phyloP scores from a whole-genome alignment of 2,888 invertebrate genomes.

The Eurytoma californica region DNA sequence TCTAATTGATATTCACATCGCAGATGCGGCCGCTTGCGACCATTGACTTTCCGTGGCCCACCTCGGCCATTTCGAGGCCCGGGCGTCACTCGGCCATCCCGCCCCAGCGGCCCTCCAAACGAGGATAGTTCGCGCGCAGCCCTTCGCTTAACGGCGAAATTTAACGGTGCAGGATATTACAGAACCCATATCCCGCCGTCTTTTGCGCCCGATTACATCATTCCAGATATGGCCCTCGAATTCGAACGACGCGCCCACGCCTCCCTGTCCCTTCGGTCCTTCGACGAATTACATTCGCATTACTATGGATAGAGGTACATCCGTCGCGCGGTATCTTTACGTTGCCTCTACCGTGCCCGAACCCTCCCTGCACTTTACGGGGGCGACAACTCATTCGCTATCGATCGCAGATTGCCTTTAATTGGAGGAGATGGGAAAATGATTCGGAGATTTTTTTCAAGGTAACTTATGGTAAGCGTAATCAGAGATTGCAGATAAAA shows the following conservation, averaged over 20 bases:
- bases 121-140: slow-evolving; percentile 33
- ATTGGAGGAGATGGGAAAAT: not conserved
- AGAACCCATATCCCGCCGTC: slow-evolving; percentile 9
- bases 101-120: slow-evolving; percentile 2
- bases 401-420: slow-evolving; percentile 13
- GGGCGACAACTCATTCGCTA: slow-evolving; percentile 10
- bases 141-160: slow-evolving; percentile 16
- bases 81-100: not conserved
- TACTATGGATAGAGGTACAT: no score
- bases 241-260: no score
- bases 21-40: slow-evolving; percentile 27
- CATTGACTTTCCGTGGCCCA: slow-evolving; percentile 32
- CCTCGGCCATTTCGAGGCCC: slow-evolving; percentile 5
- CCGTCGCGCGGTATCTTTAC: slow-evolving; percentile 1
- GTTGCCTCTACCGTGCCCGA: not conserved
- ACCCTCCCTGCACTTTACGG: not conserved
- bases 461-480: no score
- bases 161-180: slow-evolving; percentile 35
- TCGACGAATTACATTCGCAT: no score
- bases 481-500: no score
- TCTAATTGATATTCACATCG: slow-evolving; percentile 65
- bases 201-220: slow-evolving; percentile 27
- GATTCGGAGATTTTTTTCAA: no score
- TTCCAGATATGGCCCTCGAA: slow-evolving; percentile 7
- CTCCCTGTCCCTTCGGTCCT: no score